phyloP scores from a whole-genome alignment of 1,140 invertebrate genomes.

The Neuroterus valhalla region DNA sequence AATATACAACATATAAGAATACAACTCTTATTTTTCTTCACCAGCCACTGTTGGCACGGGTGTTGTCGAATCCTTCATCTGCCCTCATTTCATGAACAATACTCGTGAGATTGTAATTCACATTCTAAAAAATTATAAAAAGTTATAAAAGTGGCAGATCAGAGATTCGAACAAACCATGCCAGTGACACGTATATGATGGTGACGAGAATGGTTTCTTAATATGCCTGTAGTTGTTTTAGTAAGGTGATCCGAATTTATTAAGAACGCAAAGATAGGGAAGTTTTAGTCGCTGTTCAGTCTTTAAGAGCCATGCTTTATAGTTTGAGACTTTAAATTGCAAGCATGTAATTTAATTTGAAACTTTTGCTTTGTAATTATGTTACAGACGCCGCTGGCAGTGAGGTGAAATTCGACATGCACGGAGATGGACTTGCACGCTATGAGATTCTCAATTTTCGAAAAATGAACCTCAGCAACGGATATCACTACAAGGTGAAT shows the following conservation, averaged over 20 bases:
- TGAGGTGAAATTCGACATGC: conserved; percentile 80
- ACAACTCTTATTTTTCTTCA: too few relatives aligned
- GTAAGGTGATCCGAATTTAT: background rate
- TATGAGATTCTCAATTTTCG: conserved; percentile 81
- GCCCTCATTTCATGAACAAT: too few relatives aligned
- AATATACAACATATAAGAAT: too few relatives aligned
- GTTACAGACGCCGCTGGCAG: conserved; percentile 80
- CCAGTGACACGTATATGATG: too few relatives aligned
- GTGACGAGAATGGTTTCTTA: too few relatives aligned
- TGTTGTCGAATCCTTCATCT: too few relatives aligned
- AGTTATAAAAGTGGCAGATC: too few relatives aligned
- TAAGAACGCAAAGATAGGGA: background rate
- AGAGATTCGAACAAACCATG: too few relatives aligned
- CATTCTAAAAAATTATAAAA: too few relatives aligned
- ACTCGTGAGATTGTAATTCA: too few relatives aligned
- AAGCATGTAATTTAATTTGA: conserved; percentile 13
- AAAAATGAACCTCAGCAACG: conserved; percentile 74
- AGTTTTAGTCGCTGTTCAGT: background rate
- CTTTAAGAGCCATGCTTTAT: background rate
- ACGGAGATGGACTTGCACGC: conserved; percentile 81
- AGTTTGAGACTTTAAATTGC: conserved; percentile 15
- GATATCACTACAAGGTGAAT: conserved; percentile 79
- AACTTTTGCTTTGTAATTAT: conserved; percentile 33
- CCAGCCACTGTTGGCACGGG: too few relatives aligned
- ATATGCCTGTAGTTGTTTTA: too few relatives aligned